Evolutionary conservation across 2,888 invertebrate genomes (phyloP).

Genomic region (Cryptus viduatorius): DNA sequence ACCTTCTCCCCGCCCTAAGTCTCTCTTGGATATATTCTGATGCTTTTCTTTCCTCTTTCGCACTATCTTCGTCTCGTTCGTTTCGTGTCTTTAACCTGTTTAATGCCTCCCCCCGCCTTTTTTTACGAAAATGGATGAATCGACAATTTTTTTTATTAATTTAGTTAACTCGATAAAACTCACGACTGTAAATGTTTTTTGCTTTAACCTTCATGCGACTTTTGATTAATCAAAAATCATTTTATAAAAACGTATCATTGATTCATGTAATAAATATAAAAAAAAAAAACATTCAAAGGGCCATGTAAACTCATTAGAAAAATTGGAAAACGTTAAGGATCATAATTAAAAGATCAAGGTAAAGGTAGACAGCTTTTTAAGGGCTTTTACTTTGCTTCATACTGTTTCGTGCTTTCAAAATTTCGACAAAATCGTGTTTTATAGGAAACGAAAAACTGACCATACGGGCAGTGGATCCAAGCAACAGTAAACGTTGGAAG

Average conservation of each 20-base stretch:
- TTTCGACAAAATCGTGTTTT: conserved; percentile 25
- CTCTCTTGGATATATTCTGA: conserved; percentile 58
- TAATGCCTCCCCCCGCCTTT: conserved; percentile 24
- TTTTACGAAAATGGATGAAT: neutral
- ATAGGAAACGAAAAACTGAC: neutral
- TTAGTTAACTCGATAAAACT: neutral
- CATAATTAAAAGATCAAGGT: too few relatives aligned
- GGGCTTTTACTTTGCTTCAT: neutral
- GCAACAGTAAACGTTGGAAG: conserved; percentile 55
- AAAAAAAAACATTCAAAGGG: too few relatives aligned
- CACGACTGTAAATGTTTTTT: too few relatives aligned
- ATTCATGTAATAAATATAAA: too few relatives aligned
- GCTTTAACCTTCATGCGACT: too few relatives aligned
- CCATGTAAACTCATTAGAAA: too few relatives aligned
- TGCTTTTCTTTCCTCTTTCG: conserved; percentile 56
- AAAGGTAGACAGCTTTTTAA: neutral
- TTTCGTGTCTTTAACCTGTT: conserved; percentile 19
- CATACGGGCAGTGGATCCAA: conserved; percentile 54
- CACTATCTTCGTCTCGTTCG: conserved; percentile 42
- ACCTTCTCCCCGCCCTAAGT: conserved; percentile 65
- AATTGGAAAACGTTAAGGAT: too few relatives aligned
- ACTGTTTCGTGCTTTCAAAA: neutral
- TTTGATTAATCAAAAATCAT: too few relatives aligned
- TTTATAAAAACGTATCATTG: too few relatives aligned
- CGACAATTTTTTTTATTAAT: neutral